Conservation (phyloP, 2,113 vertebrate genomes). For the Channa argus region DNA sequence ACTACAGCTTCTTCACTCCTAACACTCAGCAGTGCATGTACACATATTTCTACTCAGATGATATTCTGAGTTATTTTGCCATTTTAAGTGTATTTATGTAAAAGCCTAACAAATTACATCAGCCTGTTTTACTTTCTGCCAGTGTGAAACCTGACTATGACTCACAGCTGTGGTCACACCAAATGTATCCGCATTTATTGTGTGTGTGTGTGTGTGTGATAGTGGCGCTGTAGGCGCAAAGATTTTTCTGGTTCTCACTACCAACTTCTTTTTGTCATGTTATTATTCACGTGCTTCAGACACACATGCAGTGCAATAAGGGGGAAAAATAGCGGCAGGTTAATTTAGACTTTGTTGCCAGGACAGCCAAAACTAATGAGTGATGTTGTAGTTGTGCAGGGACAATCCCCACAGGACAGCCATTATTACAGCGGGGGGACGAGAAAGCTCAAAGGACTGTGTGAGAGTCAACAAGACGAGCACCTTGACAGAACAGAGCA, state of each 20-base stretch:
- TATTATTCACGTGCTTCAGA: neutral
- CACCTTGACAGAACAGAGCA: slow-evolving; percentile 5
- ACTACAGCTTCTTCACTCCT: slow-evolving; percentile 2
- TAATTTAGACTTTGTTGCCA: slow-evolving; percentile 61
- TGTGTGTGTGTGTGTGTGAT: no score
- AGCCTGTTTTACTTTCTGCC: slow-evolving; percentile 7
- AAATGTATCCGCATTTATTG: neutral
- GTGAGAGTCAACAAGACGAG: slow-evolving; percentile 75
- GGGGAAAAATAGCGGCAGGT: neutral
- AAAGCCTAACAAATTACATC: slow-evolving; percentile 31
- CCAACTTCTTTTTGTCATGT: neutral
- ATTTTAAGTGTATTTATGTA: neutral
- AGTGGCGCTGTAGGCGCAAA: neutral
- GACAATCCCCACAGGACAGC: slow-evolving; percentile 58
- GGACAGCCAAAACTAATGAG: slow-evolving; percentile 74
- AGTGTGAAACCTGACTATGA: slow-evolving; percentile 27
- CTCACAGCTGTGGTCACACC: slow-evolving; percentile 2
- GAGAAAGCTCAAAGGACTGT: slow-evolving; percentile 58
- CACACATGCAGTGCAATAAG: no score
- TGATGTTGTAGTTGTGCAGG: slow-evolving; percentile 41
- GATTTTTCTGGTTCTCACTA: neutral
- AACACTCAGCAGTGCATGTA: neutral
- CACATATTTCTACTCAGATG: neutral
- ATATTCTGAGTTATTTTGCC: neutral
- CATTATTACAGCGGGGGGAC: slow-evolving; percentile 56